Evolutionary conservation across 2,888 invertebrate species (phyloP), one percentile per base, ranked within the genome.

Genomic region (Zaprionus obscuricornis): DNA sequence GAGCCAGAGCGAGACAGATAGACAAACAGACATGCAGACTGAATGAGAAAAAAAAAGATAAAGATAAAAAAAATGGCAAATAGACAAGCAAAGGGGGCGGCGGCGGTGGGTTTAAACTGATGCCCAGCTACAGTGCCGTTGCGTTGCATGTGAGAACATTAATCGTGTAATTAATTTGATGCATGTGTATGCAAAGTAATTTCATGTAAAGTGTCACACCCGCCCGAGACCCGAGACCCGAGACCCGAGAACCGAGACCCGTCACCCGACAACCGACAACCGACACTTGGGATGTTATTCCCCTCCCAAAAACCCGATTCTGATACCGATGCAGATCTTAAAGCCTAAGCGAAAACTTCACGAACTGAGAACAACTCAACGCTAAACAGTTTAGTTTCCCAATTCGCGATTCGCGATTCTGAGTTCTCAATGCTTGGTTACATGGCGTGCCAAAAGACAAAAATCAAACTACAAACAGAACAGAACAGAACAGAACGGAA

Each of bases 151-250:
- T 77, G 87, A 81, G 82, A 81, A 85, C 89, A 89, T 89, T 90
- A 90, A 90, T 90, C 89, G 90, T 89, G 87, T 90, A 90, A 90
- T 90, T 90, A 90, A 90, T 90, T 90, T 90, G 89, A 90, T 88
- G 88, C 89, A 89, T 90, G 89, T 87, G 88, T 88, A 90, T 90
- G 87, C 87, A 88, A 88, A 87, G 81, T 85, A 84, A 86, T 87
- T 88, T 86, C 88, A 88, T 88, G 88, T 88, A 82, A 85, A 88
- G 65, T 88, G 88, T 87, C 85, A 82, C 74, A 64, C 77, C 69
- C 75, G 62, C 63, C 58, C 63, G 18, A 62, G 59, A 22, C 13
- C 43, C 46, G 13, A 40, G 27, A 24, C 29, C 26, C 26, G 31
- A 50, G 40, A 8, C 1, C 34, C 26, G 11, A 27, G n/a, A n/a